phyloP scores from a whole-genome alignment of 2,797 vertebrate genomes.

The Oryzias dopingdopingensis region DNA sequence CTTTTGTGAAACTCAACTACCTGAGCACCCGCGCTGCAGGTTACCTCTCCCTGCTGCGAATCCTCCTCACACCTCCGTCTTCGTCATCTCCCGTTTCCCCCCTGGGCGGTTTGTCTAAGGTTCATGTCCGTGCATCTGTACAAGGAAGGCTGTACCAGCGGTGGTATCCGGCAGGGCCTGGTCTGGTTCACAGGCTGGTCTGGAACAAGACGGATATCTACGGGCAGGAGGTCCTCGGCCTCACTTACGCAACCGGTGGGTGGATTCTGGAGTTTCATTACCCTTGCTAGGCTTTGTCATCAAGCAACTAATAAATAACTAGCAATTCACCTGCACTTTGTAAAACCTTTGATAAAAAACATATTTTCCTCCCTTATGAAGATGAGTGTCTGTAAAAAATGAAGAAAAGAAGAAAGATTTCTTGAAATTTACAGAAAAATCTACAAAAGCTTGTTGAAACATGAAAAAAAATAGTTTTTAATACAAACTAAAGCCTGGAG shows the following conservation, averaged over 20 bases:
- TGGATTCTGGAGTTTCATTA: constrained; percentile 12
- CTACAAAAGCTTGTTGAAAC: neutral
- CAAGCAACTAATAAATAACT: no score
- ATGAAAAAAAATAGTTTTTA: constrained; percentile 9
- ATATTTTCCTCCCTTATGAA: neutral
- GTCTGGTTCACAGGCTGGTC: constrained; percentile 88
- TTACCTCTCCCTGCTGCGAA: constrained; percentile 89
- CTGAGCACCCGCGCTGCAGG: constrained; percentile 91
- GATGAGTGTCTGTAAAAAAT: neutral
- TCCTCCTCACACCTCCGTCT: constrained; percentile 87
- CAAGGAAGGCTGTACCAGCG: constrained; percentile 92
- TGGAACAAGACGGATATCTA: constrained; percentile 99
- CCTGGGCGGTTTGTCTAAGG: constrained; percentile 85
- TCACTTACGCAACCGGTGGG: constrained; percentile 90
- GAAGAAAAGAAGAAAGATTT: neutral
- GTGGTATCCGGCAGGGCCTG: constrained; percentile 92
- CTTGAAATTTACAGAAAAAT: neutral
- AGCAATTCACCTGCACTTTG: neutral
- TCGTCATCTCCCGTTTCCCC: constrained; percentile 74
- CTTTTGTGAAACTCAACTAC: constrained; percentile 91
- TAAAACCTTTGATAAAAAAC: neutral
- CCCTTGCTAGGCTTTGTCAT: neutral
- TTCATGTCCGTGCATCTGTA: constrained; percentile 88
- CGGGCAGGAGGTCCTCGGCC: constrained; percentile 92
- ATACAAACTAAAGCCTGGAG: neutral